A percentile compares a stretch with the other conserved stretches of the same genome.
These are phyloP conservation scores for Smutsia gigantea DNA, from an alignment of 2,797 vertebrate species.

Conservation along the genomic window DNA sequence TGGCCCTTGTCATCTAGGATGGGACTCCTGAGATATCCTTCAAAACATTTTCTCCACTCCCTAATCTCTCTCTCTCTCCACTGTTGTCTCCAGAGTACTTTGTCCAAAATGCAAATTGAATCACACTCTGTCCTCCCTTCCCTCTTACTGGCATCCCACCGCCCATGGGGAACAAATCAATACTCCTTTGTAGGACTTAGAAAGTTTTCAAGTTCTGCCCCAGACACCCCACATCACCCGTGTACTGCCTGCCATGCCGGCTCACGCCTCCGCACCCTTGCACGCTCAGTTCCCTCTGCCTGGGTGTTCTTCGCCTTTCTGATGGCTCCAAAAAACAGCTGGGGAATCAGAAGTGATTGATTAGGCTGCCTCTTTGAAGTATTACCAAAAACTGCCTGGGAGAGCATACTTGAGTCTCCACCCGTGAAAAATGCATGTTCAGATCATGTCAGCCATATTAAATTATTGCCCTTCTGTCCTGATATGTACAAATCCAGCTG, in stretches of 20 bases:
- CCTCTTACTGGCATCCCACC: background rate
- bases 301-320: background rate
- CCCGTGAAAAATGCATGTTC: background rate
- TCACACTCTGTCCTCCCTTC: background rate
- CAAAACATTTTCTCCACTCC: background rate
- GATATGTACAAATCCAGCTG: background rate
- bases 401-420: background rate
- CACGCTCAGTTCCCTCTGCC: background rate
- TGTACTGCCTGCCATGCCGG: rapidly evolving
- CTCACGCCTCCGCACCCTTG: background rate
- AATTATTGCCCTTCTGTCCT: background rate
- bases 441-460: background rate
- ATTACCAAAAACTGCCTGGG: background rate
- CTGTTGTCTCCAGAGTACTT: background rate
- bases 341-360: background rate
- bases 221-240: background rate
- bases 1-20: no score
- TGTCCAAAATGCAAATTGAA: background rate
- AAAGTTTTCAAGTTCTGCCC: background rate
- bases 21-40: background rate
- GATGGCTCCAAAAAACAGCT: background rate
- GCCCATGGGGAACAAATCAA: background rate
- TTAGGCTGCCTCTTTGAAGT: background rate
- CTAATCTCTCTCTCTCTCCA: background rate
- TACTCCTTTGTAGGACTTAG: background rate